Evolutionary conservation across 2,888 invertebrate species (phyloP), one percentile per base, ranked within the genome.

Genomic region (Tortrix viridana): DNA sequence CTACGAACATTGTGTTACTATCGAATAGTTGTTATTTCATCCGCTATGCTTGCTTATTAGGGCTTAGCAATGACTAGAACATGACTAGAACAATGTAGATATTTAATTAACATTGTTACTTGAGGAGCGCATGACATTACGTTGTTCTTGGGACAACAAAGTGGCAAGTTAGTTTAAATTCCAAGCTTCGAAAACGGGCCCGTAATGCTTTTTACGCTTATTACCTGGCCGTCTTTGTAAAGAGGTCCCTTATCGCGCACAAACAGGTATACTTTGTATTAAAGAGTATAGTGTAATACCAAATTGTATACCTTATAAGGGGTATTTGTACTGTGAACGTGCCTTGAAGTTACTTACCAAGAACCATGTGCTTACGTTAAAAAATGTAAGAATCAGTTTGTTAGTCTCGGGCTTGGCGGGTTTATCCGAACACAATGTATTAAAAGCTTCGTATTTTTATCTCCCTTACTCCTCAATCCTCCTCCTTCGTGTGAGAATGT

Each of bases 131-230:
- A 46, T 50, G 14, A 37, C 19, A 38, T 38, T 37, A 61, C 48
- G 20, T 23, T 20, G 20, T 23, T 20, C 14, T 12, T 16, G 20
- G 19, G 37, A 44, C 46, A 62, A 50, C 46, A 56, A 56, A 50
- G 46, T 46, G 26, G 5, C 22, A 32, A 60, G 48, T 54, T 44
- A 44, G 22, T 53, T 60, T 18, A 55, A 62, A 61, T 56, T 50
- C 62, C 61, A 46, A 32, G 55, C 19, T 61, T 32, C n/a, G 23
- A 22, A n/a, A 47, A 62, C 20, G 55, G 43, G 46, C 23, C 19
- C 22, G 48, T 46, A 57, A 62, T 26, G 50, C 53, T 56, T 57
- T 62, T 57, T 52, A 62, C 46, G 62, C 20, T 60, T 60, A 52
- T 38, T 53, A 53, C 56, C 56, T 50, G 61, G 44, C 41, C 22